Evolutionary conservation across 1,140 invertebrate species (phyloP), one percentile per base, ranked within the genome.

Genomic region (Lanistes nyassanus): DNA sequence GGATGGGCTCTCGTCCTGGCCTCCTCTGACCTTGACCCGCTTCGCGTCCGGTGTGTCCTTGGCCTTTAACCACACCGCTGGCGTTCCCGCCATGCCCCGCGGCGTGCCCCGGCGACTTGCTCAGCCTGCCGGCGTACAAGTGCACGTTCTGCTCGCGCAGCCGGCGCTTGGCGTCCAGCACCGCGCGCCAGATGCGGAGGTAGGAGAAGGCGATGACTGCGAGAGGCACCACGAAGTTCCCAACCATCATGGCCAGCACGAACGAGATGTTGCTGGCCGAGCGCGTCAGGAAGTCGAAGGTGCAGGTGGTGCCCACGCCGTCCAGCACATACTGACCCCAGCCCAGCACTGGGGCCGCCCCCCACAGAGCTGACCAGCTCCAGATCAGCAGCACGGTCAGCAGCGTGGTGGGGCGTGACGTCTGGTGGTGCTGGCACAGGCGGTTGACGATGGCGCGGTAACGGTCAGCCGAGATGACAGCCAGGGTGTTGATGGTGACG

Each of bases 271-370:
- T 82, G 21, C 34, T 58, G 55, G 51, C 60, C 16, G 71, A 68
- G 11, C 78, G 58, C 31, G 75, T 77, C 13, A 82, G 47, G 62
- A 72, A 82, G 64, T 82, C 81, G 34, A 82, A 81, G 19, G 79
- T 81, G 71, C 81, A 82, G 7, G 79, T 76, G 2, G 81, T 79
- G 65, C 78, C 76, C 9, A 79, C 62, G 26, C 81, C 77, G 42
- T 82, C 81, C 19, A 81, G 60, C 13, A 81, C 65, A 58, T 81
- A 82, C 29, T 29, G 29, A 29, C 79, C 76, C 81, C 81, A 82
- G 56, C 81, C 81, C 36, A 81, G 47, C 26, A 82, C 51, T 0
- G 81, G 81, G 11, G 74, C 69, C n/a, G 67, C 23, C 0, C 71
- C 71, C 77, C 77, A 78, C 23, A 56, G 9, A 5, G 76, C 37